phyloP scores from a whole-genome alignment of 2,113 vertebrate genomes.

The Irena cyanogastra region DNA sequence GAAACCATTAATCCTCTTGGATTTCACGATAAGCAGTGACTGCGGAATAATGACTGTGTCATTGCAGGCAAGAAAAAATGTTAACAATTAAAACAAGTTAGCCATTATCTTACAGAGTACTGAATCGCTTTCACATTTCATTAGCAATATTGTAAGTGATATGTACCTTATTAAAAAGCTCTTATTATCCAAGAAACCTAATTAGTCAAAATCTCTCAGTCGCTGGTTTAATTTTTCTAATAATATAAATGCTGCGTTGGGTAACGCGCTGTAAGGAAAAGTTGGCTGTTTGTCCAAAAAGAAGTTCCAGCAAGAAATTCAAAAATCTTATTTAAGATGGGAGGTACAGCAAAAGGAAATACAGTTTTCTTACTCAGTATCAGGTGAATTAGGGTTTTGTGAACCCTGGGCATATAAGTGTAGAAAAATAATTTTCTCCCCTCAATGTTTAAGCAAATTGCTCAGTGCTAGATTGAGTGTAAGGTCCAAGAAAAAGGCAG shows the following conservation, averaged over 20 bases:
- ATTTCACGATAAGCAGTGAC: conserved; percentile 97
- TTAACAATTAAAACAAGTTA: conserved; percentile 99
- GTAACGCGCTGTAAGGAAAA: conserved; percentile 46
- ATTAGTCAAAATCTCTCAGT: conserved; percentile 82
- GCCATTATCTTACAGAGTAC: conserved; percentile 84
- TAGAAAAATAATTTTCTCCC: neutral
- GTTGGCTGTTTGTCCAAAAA: conserved; percentile 54
- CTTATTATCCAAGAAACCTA: conserved; percentile 84
- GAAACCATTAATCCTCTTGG: conserved; percentile 99
- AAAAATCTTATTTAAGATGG: neutral
- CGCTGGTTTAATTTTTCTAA: conserved; percentile 74
- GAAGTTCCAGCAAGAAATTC: neutral
- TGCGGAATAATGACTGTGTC: conserved; percentile 98
- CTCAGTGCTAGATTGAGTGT: neutral
- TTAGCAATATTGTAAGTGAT: conserved; percentile 87
- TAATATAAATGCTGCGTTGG: conserved; percentile 57
- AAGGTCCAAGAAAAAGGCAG: conserved; percentile 20
- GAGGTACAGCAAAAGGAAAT: neutral
- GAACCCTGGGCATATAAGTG: neutral
- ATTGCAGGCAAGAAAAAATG: conserved; percentile 88
- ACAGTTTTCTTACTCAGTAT: neutral
- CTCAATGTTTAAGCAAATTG: neutral
- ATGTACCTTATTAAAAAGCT: conserved; percentile 86
- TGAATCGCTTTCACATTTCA: conserved; percentile 86
- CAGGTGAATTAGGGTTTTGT: neutral